These are phyloP conservation scores for Polypedilum pembai DNA, from an alignment of 1,140 invertebrate genomes.

Conservation along the genomic window DNA sequence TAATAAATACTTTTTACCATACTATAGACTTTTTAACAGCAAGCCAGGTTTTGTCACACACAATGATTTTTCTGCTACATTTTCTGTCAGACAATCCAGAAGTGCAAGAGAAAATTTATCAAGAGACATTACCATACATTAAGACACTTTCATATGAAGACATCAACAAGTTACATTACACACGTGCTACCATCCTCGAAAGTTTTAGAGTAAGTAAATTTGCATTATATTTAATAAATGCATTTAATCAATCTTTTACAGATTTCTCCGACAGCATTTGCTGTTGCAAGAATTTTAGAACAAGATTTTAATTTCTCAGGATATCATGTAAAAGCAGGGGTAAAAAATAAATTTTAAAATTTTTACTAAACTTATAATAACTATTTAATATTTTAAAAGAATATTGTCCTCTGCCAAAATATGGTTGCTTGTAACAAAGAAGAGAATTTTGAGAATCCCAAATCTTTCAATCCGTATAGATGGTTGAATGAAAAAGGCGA, in stretches of 20 bases:
- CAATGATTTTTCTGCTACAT: slow-evolving; percentile 69
- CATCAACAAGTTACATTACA: slow-evolving; percentile 60
- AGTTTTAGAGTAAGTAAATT: slow-evolving; percentile 61
- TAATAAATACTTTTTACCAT: neutral
- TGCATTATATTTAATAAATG: neutral
- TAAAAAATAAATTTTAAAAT: slow-evolving; percentile 40
- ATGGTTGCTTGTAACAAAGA: slow-evolving; percentile 71
- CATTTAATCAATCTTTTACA: neutral
- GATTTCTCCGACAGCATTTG: slow-evolving; percentile 66
- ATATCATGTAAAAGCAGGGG: slow-evolving; percentile 68
- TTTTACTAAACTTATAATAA: slow-evolving; percentile 21
- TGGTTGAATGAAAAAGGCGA: slow-evolving; percentile 57
- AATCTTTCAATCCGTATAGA: slow-evolving; percentile 69
- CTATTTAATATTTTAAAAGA: slow-evolving; percentile 49
- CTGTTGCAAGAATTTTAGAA: slow-evolving; percentile 71
- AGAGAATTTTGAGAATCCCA: slow-evolving; percentile 68
- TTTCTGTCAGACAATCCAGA: slow-evolving; percentile 60
- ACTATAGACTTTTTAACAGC: slow-evolving; percentile 65
- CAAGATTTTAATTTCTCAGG: slow-evolving; percentile 66
- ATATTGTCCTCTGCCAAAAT: slow-evolving; percentile 76
- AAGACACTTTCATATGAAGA: slow-evolving; percentile 53
- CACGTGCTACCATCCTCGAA: slow-evolving; percentile 81
- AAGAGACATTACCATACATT: slow-evolving; percentile 58
- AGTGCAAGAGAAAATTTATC: slow-evolving; percentile 63
- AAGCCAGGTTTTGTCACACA: slow-evolving; percentile 79